Evolutionary conservation across 35 echinoderm and acorn worm genomes (phyloP).

Genomic region (Ophiothrix spiculata): DNA sequence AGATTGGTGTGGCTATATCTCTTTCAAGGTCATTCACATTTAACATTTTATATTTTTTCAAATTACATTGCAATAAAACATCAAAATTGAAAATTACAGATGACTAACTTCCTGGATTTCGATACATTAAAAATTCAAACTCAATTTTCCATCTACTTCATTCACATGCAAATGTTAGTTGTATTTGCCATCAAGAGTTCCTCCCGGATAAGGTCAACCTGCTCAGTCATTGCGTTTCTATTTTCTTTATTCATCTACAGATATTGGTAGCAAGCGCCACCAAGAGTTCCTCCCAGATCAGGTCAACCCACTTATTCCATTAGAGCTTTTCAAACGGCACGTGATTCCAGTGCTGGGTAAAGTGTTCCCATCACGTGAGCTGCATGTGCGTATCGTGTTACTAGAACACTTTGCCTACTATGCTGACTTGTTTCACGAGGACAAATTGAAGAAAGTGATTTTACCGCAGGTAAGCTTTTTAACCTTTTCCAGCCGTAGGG

Average conservation of each 20-base stretch:
- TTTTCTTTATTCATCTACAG: neutral
- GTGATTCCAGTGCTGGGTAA: constrained; percentile 65
- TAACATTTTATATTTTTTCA: no score
- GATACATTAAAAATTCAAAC: no score
- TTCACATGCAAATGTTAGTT: no score
- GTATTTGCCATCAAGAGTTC: neutral
- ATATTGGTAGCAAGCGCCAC: constrained; percentile 19
- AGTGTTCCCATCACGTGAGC: constrained; percentile 79
- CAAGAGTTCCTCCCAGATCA: constrained; percentile 48
- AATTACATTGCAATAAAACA: no score
- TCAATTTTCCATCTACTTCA: no score
- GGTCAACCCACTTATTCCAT: constrained; percentile 70
- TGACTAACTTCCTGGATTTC: no score
- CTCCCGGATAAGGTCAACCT: neutral
- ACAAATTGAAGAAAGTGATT: constrained; percentile 48
- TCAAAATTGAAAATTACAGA: no score
- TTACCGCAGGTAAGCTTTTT: constrained; percentile 73
- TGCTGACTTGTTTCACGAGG: constrained; percentile 74
- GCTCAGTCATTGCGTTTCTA: neutral
- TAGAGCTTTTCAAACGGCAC: constrained; percentile 73
- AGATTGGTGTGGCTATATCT: no score
- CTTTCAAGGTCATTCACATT: no score
- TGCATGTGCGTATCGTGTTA: constrained; percentile 73
- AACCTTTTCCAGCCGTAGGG: no score
- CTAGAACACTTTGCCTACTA: constrained; percentile 78